Evolutionary conservation across 1,140 invertebrate genomes (phyloP).

Genomic region (Helicorthomorpha holstii): DNA sequence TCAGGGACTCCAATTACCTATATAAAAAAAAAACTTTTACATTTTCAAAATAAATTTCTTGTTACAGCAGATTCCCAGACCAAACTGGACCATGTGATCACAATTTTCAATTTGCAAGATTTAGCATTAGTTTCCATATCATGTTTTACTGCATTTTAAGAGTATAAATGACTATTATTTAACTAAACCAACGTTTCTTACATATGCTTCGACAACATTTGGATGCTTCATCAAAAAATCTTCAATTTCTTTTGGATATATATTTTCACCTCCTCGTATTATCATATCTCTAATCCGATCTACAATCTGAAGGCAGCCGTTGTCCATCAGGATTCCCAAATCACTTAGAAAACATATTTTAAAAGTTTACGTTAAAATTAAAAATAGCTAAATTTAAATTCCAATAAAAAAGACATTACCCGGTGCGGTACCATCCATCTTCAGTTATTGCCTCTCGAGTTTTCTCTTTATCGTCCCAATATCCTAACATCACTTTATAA

Average conservation of each 20-base stretch:
- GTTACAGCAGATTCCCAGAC: too few species aligned
- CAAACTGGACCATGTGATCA: too few species aligned
- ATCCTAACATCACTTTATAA: conserved; percentile 63
- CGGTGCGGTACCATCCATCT: conserved; percentile 74
- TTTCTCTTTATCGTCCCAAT: conserved; percentile 65
- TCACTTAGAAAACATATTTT: conserved; percentile 24
- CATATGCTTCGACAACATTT: conserved; percentile 27
- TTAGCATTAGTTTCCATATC: too few species aligned
- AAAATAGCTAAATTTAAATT: not conserved
- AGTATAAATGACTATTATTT: too few species aligned
- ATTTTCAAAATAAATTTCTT: too few species aligned
- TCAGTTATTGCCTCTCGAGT: conserved; percentile 49
- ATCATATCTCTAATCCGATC: conserved; percentile 38
- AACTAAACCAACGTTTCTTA: too few species aligned
- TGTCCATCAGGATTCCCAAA: conserved; percentile 31
- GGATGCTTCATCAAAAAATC: conserved; percentile 32
- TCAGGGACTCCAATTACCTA: conserved; percentile 36
- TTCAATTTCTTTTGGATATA: conserved; percentile 37
- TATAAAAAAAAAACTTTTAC: conserved; percentile 3
- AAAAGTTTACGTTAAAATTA: not conserved
- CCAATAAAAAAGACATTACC: conserved; percentile 31
- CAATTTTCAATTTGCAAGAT: too few species aligned
- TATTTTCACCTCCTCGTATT: conserved; percentile 39
- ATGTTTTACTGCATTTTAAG: not conserved
- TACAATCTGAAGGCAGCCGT: conserved; percentile 32